These are phyloP conservation scores for Stegophylla sp. DNA, from an alignment of 2,888 invertebrate species.

Conservation along the genomic window DNA sequence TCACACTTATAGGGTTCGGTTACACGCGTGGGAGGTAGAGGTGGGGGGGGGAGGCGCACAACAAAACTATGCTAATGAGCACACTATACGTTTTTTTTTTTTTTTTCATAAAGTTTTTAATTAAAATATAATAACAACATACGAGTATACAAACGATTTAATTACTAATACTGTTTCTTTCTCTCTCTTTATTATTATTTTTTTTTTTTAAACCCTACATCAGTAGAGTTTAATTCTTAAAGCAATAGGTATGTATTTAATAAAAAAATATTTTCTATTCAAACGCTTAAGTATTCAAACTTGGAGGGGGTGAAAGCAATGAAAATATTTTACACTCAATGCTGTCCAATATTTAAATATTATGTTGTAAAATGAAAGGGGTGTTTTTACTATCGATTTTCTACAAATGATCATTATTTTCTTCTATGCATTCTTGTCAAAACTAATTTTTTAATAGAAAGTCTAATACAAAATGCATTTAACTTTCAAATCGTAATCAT, in stretches of 20 bases:
- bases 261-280: background rate
- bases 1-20: background rate
- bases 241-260: background rate
- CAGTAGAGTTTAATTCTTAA: background rate
- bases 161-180: background rate
- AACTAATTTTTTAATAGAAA: background rate
- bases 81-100: background rate
- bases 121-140: background rate
- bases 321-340: background rate
- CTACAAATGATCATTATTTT: background rate
- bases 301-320: background rate
- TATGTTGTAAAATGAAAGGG: background rate
- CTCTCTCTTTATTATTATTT: background rate
- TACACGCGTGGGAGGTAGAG: background rate
- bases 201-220: background rate
- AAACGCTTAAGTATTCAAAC: background rate
- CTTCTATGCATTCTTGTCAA: background rate
- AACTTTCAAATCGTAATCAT: background rate
- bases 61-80: conserved; percentile 2
- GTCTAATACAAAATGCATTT: background rate
- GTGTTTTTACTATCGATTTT: conserved; percentile 18
- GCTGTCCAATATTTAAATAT: background rate
- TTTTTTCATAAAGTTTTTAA: background rate
- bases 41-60: background rate
- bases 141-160: background rate